These are phyloP conservation scores for Metellina segmentata DNA, from an alignment of 2,888 invertebrate species.

Conservation along the genomic window DNA sequence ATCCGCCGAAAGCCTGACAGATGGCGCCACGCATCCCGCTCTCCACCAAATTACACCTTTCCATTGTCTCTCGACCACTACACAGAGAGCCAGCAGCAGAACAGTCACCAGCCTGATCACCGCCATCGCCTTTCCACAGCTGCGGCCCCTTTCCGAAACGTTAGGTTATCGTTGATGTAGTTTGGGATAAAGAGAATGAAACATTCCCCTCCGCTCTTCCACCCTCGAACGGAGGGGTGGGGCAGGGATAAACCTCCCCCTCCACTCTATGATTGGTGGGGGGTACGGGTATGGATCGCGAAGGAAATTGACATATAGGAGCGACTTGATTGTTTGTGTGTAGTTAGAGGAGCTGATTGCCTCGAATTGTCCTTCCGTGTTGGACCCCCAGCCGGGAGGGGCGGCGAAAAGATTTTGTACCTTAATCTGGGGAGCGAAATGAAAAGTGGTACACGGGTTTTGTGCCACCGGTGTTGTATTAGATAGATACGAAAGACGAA, in stretches of 20 bases:
- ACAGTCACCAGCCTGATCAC: slow-evolving; percentile 54
- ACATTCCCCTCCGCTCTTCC: slow-evolving; percentile 26
- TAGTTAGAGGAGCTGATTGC: slow-evolving; percentile 67
- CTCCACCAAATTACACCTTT: slow-evolving; percentile 15
- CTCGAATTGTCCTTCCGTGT: slow-evolving; percentile 71
- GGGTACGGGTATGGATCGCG: slow-evolving; percentile 5
- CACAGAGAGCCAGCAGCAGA: not conserved
- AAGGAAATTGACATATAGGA: slow-evolving; percentile 71
- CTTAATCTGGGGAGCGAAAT: slow-evolving; percentile 65
- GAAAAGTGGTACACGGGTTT: slow-evolving; percentile 66
- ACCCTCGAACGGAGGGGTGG: slow-evolving; percentile 12
- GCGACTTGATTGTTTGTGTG: slow-evolving; percentile 71
- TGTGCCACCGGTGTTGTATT: slow-evolving; percentile 32
- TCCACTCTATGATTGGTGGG: slow-evolving; percentile 62
- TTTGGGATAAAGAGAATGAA: slow-evolving; percentile 64
- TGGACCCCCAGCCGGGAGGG: not conserved
- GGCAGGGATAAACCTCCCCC: not conserved
- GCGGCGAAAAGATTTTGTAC: slow-evolving; percentile 34
- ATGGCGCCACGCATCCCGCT: slow-evolving; percentile 57
- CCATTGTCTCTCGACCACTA: slow-evolving; percentile 5
- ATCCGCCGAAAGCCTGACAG: slow-evolving; percentile 41
- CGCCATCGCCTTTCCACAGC: slow-evolving; percentile 53
- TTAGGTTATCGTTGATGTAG: slow-evolving; percentile 62
- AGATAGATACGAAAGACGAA: slow-evolving; percentile 44
- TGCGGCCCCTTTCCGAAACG: slow-evolving; percentile 51